These are phyloP conservation scores for Eutolmus rufibarbis DNA, from an alignment of 2,888 invertebrate genomes.

Conservation along the genomic window DNA sequence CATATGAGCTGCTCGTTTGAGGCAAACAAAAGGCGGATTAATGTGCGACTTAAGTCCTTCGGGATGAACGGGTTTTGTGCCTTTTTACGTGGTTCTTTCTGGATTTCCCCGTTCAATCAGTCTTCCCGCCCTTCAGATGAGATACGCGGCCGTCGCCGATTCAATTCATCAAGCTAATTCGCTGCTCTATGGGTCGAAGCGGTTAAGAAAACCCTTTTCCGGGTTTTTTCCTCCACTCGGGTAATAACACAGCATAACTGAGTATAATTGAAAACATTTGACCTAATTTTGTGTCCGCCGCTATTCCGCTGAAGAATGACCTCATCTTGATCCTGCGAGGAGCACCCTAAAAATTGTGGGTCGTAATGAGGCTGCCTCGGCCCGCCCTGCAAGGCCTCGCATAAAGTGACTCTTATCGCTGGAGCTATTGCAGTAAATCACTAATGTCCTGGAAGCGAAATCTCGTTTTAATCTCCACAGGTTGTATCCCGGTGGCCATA, in stretches of 20 bases:
- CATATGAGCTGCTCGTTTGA: background rate
- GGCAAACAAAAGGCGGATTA: constrained; percentile 3
- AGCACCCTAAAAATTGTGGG: background rate
- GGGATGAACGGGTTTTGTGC: background rate
- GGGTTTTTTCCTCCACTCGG: background rate
- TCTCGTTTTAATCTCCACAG: constrained; percentile 2
- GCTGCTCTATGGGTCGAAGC: background rate
- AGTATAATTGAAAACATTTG: background rate
- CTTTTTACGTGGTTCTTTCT: background rate
- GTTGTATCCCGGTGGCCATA: constrained; percentile 12
- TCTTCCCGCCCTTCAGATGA: background rate
- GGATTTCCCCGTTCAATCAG: background rate
- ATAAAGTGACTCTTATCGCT: background rate
- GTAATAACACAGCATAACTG: background rate
- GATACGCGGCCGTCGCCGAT: background rate
- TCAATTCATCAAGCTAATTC: background rate
- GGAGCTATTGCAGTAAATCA: background rate
- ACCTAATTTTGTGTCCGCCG: background rate
- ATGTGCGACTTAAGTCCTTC: background rate
- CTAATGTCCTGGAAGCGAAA: background rate
- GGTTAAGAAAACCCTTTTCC: background rate
- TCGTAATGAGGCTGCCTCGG: background rate
- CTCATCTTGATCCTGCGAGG: background rate
- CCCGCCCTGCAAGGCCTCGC: background rate
- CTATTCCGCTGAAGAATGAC: background rate